These are phyloP conservation scores for Macrophya annulata DNA, from an alignment of 2,888 invertebrate genomes.

Conservation along the genomic window DNA sequence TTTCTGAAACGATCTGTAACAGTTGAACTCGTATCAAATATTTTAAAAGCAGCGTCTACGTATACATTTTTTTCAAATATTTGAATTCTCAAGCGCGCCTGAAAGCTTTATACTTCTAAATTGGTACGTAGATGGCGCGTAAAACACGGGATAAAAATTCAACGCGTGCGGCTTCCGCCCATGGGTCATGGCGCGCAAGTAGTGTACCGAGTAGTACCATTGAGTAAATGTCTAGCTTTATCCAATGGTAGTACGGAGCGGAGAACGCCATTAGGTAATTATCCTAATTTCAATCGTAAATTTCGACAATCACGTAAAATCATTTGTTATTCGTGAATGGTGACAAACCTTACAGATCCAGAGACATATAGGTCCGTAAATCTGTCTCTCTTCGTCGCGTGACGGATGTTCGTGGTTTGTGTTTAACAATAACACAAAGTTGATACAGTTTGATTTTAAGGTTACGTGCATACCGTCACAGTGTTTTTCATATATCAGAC, in stretches of 20 bases:
- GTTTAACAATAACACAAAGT: neutral
- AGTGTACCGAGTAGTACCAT: no score
- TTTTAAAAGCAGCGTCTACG: neutral
- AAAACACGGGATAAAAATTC: neutral
- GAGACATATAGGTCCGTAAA: neutral
- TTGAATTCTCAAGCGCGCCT: neutral
- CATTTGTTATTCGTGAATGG: neutral
- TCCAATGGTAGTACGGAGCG: no score
- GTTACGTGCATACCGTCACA: conserved; percentile 28
- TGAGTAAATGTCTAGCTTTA: no score
- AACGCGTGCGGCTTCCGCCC: neutral
- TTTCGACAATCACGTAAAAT: neutral
- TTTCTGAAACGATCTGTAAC: no score
- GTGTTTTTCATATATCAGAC: neutral
- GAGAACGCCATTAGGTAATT: conserved; percentile 11
- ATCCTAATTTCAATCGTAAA: neutral
- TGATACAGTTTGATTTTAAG: conserved; percentile 22
- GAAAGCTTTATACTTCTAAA: neutral
- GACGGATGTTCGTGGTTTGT: neutral
- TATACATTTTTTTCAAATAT: neutral
- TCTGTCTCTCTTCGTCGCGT: no score
- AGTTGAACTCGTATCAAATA: neutral
- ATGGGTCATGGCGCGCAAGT: neutral
- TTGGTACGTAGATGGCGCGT: neutral
- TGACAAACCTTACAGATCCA: neutral